Conservation (phyloP, 2,888 invertebrate genomes). For the Marasmarcha lunaedactyla region DNA sequence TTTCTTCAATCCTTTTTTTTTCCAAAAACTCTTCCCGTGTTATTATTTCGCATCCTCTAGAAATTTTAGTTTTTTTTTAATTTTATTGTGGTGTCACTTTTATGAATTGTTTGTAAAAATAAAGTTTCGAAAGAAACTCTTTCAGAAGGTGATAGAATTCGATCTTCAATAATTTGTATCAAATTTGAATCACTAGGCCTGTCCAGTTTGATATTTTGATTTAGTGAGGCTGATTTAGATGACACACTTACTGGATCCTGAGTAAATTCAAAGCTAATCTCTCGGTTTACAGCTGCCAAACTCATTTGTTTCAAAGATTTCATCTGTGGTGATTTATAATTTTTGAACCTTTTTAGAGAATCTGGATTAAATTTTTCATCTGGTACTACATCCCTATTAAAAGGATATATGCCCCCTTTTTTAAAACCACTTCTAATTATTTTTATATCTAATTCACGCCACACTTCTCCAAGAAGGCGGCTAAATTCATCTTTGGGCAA, state of each 20-base stretch:
- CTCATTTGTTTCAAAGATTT: no score
- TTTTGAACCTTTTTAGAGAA: background rate
- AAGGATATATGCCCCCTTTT: conserved; percentile 1
- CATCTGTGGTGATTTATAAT: conserved; percentile 5
- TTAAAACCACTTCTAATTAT: conserved; percentile 4
- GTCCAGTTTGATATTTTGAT: background rate
- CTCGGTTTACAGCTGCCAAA: no score
- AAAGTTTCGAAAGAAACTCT: conserved; percentile 3
- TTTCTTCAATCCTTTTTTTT: conserved; percentile 1
- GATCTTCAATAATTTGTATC: conserved; percentile 4
- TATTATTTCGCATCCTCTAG: conserved; percentile 3
- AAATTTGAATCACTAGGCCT: no score
- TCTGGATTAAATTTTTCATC: background rate
- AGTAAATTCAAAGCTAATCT: no score
- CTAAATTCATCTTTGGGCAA: conserved; percentile 9
- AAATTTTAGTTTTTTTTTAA: conserved; percentile 2
- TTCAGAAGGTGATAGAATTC: background rate
- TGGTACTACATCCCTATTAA: background rate
- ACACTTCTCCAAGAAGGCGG: background rate
- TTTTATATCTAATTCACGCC: conserved; percentile 5
- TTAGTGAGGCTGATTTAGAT: no score
- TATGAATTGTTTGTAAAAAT: background rate
- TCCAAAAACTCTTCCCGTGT: conserved; percentile 2
- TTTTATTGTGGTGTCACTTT: conserved; percentile 1
- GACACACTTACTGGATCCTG: no score